Base-by-base conservation (phyloP, 2,797 vertebrate species). In the Furcifer pardalis region DNA sequence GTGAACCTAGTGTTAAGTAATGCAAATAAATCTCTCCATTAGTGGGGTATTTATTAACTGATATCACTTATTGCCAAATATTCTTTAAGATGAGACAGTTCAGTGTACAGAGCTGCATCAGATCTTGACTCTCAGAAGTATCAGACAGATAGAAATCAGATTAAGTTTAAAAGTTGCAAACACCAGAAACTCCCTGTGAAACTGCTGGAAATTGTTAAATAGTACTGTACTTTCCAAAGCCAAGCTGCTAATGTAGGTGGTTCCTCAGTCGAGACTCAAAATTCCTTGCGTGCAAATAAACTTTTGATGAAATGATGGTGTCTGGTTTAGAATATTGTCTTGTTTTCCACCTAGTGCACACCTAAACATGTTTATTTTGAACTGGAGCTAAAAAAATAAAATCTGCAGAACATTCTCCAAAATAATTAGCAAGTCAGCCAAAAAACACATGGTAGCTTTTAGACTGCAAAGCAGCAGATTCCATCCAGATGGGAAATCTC, bases 401-500 rank as follows among this genome's bases (percentile, higher is more conserved):
- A 60, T 84, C 52, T 59, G 77, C 69, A 80, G 78, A 75, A 60
- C 74, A 81, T 86, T 77, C 79, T 73, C 42, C 73, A 40, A 81
- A 86, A 86, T 30, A 86, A 90, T 82, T 84, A 91, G 84, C 35
- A 91, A 78, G 35, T 87, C 84, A 89, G 85, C 81, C 87, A 87
- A 86, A 88, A 91, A 92, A 85, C 52, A 72, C 75, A 83, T 84
- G 86, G 90, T 89, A 87, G 88, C 81, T 89, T 91, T 88, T 87
- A 90, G 92, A 93, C 87, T 46, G 81, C 44, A 91, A 88, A 90
- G 59, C 88, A 87, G 30, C n/a, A 73, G 37, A 93, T 62, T 32
- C 56, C 7, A 19, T 91, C 89, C 79, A 82, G 89, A 89, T 85
- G 92, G 91, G 92, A 91, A 92, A 89, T 62, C 90, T 94, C 91